A percentile compares a stretch with the other conserved stretches of the same genome.
Evolutionary conservation across 2,888 invertebrate species (phyloP).

Genomic region (Drosophila leonis): DNA sequence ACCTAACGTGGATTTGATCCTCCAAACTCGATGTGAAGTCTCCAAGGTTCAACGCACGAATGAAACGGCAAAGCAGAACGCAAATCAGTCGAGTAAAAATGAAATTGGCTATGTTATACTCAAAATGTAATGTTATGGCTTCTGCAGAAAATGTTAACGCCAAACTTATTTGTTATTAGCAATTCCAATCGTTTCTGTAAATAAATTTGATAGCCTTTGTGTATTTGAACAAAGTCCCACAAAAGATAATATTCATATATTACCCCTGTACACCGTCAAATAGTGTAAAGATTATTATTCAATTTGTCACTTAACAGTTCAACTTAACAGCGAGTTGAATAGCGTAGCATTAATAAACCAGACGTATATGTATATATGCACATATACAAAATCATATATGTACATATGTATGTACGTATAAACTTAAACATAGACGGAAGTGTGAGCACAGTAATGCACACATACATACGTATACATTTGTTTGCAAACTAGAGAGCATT

Average conservation of each 20-base stretch:
- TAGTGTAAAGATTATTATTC: not conserved
- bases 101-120: constrained; percentile 52
- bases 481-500: constrained; percentile 44
- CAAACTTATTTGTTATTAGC: constrained; percentile 20
- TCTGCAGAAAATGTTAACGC: constrained; percentile 39
- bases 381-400: constrained; percentile 5
- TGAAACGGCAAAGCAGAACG: constrained; percentile 55
- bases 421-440: constrained; percentile 26
- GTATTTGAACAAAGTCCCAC: not conserved
- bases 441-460: constrained; percentile 18
- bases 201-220: not conserved
- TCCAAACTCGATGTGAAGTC: constrained; percentile 84
- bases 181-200: constrained; percentile 1
- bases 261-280: not conserved
- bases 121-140: constrained; percentile 49
- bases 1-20: constrained; percentile 85
- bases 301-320: constrained; percentile 17
- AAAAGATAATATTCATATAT: not conserved
- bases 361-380: not conserved
- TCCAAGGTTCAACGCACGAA: constrained; percentile 80
- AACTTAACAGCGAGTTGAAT: constrained; percentile 12
- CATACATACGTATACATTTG: constrained; percentile 18
- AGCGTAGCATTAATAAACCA: constrained; percentile 16
- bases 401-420: not conserved
- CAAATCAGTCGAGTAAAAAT: constrained; percentile 63